Base-by-base conservation (phyloP, 37 sponge, comb jelly and placozoan genomes). In the Mnemiopsis leidyi region DNA sequence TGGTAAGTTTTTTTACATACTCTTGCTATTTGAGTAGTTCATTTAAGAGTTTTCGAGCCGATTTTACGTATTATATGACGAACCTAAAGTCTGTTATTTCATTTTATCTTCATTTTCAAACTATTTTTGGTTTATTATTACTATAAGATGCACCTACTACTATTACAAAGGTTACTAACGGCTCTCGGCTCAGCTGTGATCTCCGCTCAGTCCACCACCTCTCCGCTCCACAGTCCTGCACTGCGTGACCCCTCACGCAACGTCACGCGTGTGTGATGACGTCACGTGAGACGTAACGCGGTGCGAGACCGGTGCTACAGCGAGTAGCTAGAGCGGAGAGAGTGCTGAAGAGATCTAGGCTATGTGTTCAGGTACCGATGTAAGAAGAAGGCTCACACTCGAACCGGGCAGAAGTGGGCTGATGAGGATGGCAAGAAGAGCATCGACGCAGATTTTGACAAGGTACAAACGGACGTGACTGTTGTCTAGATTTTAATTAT, bases 371-470 rank as follows among this genome's bases (percentile, higher is more conserved):
- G 98, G 98, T 96, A 95, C 93, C 92, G 94, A 79, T 97, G 95
- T 67, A 96, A 99, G 94, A 96, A 97, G 96, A 97, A 96, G 95
- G 97, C 97, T 0, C 97, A 95, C 94, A 95, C 93, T 38, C 94
- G 95, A 77, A 94, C 95, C 0, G 94, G 95, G 25, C 69, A 85
- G 37, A 93, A 94, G 69, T 99, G 97, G 97, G 95, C 95, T 79
- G 95, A 96, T 69, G 97, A 94, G 0, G 96, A 93, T 29, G 99
- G 97, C 24, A 95, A 94, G 94, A 31, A 79, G 33, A 77, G 69
- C 36, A 95, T 99, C 61, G 95, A 99, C 1, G 68, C 92, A 31
- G 96, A 96, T 92, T 96, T 99, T 69, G 93, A 95, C 37, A 96
- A 95, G 90, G 48, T 85, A n/a, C n/a, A n/a, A n/a, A n/a, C n/a